These are phyloP conservation scores for Cyanoliseus patagonus DNA, from an alignment of 2,113 vertebrate species.

Conservation along the genomic window DNA sequence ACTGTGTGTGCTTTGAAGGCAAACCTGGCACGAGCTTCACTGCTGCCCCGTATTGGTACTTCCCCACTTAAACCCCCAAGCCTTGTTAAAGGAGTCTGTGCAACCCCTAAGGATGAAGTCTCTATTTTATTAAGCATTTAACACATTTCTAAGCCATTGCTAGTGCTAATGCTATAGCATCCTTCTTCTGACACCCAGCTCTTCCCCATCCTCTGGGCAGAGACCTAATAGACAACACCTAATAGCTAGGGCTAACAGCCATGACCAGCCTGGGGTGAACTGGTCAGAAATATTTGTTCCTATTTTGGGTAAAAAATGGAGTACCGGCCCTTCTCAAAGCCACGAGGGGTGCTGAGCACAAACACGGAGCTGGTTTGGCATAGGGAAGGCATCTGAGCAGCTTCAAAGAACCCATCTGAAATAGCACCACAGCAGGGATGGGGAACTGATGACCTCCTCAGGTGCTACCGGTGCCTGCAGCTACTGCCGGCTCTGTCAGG, in stretches of 20 bases:
- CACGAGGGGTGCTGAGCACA: not conserved
- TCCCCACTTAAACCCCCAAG: not conserved
- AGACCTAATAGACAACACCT: not conserved
- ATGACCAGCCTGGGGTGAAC: not conserved
- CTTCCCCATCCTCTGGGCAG: accelerated
- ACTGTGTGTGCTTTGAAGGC: not conserved
- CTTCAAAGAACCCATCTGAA: not conserved
- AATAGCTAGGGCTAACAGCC: not conserved
- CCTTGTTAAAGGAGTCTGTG: not conserved
- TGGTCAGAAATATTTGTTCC: not conserved
- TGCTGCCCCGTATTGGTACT: not conserved
- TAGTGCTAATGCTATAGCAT: not conserved
- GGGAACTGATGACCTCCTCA: not conserved
- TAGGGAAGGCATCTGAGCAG: not conserved
- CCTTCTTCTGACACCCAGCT: not conserved
- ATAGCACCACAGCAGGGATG: accelerated
- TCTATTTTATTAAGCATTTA: not conserved
- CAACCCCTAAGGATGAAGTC: not conserved
- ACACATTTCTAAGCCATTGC: not conserved
- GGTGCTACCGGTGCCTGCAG: not conserved
- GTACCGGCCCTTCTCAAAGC: not conserved
- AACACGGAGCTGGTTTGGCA: not conserved
- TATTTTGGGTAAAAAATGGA: not conserved
- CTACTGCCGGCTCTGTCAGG: not conserved
- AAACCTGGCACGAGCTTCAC: not conserved